A percentile compares a stretch with the other conserved stretches of the same genome.
Conservation (phyloP, 1,140 invertebrate genomes). For the Magallana angulata region DNA sequence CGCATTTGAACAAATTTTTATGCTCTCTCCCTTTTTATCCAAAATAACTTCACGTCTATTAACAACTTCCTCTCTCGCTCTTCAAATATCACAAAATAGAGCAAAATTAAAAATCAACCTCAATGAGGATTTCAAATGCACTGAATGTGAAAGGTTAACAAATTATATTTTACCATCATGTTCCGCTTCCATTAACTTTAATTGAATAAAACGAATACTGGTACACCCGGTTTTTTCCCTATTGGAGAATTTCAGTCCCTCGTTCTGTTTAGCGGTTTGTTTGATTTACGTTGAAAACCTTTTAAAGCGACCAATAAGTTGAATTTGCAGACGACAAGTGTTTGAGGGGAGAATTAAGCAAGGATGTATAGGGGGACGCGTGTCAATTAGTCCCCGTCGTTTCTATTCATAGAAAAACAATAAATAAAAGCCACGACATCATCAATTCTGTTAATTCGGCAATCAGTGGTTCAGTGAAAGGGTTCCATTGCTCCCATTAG, state of each 20-base stretch:
- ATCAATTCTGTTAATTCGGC: not conserved
- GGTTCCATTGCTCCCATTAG: too few species aligned
- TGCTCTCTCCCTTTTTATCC: not conserved
- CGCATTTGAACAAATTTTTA: not conserved
- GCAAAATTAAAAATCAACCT: too few species aligned
- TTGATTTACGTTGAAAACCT: constrained; percentile 9
- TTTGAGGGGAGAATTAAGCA: not conserved
- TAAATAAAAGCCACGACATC: not conserved
- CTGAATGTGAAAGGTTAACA: too few species aligned
- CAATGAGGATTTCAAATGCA: too few species aligned
- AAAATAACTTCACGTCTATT: not conserved
- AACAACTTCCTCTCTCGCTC: too few species aligned
- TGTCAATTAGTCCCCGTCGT: not conserved
- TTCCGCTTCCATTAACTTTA: not conserved
- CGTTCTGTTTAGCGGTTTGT: not conserved
- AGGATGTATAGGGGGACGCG: not conserved
- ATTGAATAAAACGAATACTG: constrained; percentile 4
- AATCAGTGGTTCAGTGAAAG: not conserved
- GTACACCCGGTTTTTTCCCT: not conserved
- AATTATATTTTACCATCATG: not conserved
- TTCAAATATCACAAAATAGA: too few species aligned
- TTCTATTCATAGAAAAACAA: not conserved
- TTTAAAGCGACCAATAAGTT: not conserved
- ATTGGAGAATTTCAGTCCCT: not conserved
- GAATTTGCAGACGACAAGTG: not conserved